Base-by-base conservation (phyloP, 2,113 vertebrate species). In the Ctenodactylus gundi region DNA sequence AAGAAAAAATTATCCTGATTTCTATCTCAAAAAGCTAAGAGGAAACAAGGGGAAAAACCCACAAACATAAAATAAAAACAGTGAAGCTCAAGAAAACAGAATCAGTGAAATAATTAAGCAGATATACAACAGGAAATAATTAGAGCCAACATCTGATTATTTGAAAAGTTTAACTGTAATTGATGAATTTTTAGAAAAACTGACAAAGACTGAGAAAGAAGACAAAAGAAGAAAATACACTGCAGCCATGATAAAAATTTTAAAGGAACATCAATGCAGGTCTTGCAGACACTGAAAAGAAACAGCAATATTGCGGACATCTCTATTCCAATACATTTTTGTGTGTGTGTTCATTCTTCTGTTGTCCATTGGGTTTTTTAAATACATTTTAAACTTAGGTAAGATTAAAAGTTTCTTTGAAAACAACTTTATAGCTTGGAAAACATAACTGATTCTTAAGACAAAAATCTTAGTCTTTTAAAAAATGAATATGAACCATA, bases 1-100 rank as follows among this genome's bases (percentile, higher is more conserved):
- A 85, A 55, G 55, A 81, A 14, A 93, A 55, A 82, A 82, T 44
- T 87, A 64, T 44, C 65, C 86, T 93, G 82, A 82, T 41, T 29
- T 88, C 15, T 64, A 88, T 64, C 57, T 81, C 11, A 55, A 73
- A n/a, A 93, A 73, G 7, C 9, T 68, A 78, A 21, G 18, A n/a
- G 70, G 73, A 75, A 72, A 29, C 13, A 29, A 67, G 23, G 12
- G 13, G 27, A 72, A 14, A 44, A 72, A 72, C 41, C 7, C 34
- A 65, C 34, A 64, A 62, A 64, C 5, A n/a, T 55, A 55, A 81
- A 31, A 91, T 15, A 1, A 65, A 39, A 20, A 60, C 57, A 70
- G 27, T 62, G 62, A 51, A 80, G 21, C 14, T 44, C 60, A 81
- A 86, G 41, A 86, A 49, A 72, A 46, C 46, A 62, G 15, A 53